Evolutionary conservation across 2,797 vertebrate genomes (phyloP).

Genomic region (Borostomias antarcticus): DNA sequence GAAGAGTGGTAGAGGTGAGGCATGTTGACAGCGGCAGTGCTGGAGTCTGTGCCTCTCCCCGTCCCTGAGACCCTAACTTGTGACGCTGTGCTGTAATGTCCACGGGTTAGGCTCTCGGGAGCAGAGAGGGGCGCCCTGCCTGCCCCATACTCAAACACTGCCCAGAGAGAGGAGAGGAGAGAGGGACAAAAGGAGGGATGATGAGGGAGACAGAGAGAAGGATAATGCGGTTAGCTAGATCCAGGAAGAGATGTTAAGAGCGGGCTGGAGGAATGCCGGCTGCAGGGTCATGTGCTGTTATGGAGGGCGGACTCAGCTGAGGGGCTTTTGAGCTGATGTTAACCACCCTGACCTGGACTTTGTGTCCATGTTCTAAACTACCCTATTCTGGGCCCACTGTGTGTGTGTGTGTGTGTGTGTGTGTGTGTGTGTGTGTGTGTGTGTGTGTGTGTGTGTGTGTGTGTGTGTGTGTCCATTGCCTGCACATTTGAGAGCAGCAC

Average conservation of each 20-base stretch:
- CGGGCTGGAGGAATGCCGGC: conserved; percentile 39
- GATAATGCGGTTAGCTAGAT: neutral
- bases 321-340: conserved; percentile 37
- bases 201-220: neutral
- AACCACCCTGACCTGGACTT: neutral
- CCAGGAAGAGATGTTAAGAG: conserved; percentile 1
- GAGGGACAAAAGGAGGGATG: neutral
- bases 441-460: neutral
- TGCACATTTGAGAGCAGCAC: conserved; percentile 89
- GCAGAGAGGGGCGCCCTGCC: conserved; percentile 92
- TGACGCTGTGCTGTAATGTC: conserved; percentile 99
- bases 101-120: conserved; percentile 99
- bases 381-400: conserved; percentile 13
- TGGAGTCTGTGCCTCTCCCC: conserved; percentile 89
- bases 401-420: conserved; percentile 3
- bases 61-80: conserved; percentile 99
- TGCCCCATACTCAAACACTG: conserved; percentile 62
- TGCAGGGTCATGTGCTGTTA: conserved; percentile 54
- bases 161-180: conserved; percentile 26
- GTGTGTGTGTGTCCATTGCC: conserved; percentile 4
- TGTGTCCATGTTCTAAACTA: no score
- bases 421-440: conserved; percentile 8
- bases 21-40: no score
- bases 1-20: conserved; percentile 13
- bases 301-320: conserved; percentile 47